Conservation (phyloP, 1,140 invertebrate genomes). For the Solenopsis invicta region DNA sequence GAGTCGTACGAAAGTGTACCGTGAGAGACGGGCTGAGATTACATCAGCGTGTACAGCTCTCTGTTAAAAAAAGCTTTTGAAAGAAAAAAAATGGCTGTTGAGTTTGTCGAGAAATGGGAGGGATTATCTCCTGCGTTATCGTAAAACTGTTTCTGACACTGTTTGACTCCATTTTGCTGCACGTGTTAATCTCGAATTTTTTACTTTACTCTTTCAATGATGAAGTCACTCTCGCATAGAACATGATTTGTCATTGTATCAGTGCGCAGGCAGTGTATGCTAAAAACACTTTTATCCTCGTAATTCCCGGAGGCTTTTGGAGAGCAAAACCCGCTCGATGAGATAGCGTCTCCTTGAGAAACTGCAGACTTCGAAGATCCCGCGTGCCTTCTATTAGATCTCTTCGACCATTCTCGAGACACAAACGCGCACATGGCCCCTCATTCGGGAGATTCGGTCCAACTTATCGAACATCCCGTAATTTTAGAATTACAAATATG, state of each 20-base stretch:
- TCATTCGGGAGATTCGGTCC: conserved; percentile 65
- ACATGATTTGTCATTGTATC: conserved; percentile 43
- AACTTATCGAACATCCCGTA: conserved; percentile 82
- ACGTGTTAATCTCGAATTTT: conserved; percentile 8
- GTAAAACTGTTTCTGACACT: not conserved
- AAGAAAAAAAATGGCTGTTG: not conserved
- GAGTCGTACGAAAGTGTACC: conserved; percentile 45
- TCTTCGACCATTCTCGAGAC: conserved; percentile 77
- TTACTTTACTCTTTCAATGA: not conserved
- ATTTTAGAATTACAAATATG: conserved; percentile 86
- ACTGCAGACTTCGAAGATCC: conserved; percentile 80
- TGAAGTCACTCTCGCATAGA: conserved; percentile 28
- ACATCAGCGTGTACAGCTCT: not conserved
- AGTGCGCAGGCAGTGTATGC: conserved; percentile 42
- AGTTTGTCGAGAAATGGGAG: not conserved
- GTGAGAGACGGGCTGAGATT: conserved; percentile 14
- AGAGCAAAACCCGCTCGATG: conserved; percentile 72
- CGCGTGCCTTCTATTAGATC: conserved; percentile 54
- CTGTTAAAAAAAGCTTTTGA: not conserved
- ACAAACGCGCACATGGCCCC: conserved; percentile 84
- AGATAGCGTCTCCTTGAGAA: conserved; percentile 81
- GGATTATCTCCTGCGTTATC: not conserved
- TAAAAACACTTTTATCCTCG: conserved; percentile 74
- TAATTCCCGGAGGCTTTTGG: conserved; percentile 80
- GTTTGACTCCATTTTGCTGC: not conserved